Evolutionary conservation across 2,888 invertebrate species (phyloP).

Genomic region (Caradrina kadenii): DNA sequence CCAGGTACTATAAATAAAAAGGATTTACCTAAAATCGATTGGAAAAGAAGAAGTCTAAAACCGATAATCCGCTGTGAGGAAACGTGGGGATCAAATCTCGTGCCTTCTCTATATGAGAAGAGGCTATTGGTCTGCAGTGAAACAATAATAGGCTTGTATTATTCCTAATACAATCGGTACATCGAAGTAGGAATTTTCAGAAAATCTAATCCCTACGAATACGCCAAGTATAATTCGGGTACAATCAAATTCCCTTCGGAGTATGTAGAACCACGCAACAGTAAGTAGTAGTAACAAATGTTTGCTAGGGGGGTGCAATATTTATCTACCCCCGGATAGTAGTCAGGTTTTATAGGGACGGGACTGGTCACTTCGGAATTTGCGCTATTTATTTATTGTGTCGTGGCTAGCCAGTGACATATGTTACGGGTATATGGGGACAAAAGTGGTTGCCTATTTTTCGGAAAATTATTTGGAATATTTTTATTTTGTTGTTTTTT

Average conservation of each 20-base stretch:
- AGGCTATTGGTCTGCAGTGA: too few relatives aligned
- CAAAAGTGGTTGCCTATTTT: constrained; percentile 69
- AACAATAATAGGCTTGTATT: too few relatives aligned
- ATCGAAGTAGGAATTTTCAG: background rate
- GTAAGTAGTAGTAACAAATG: constrained; percentile 69
- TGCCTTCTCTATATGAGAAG: too few relatives aligned
- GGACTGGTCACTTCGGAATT: constrained; percentile 89
- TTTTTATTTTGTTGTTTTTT: background rate
- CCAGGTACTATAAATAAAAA: too few relatives aligned
- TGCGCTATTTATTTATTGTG: constrained; percentile 89
- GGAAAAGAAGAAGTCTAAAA: too few relatives aligned
- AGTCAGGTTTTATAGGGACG: constrained; percentile 86
- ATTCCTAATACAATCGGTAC: too few relatives aligned
- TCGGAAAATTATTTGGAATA: background rate
- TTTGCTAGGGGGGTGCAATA: constrained; percentile 74
- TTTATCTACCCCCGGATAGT: constrained; percentile 81
- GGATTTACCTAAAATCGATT: too few relatives aligned
- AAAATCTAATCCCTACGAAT: constrained; percentile 19
- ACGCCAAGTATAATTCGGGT: constrained; percentile 35
- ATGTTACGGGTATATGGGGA: constrained; percentile 73
- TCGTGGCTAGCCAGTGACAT: constrained; percentile 82
- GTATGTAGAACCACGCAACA: constrained; percentile 56
- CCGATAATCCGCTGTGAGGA: too few relatives aligned
- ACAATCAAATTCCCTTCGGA: constrained; percentile 72
- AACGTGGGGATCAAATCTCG: too few relatives aligned